Evolutionary conservation across 2,113 vertebrate species (phyloP).

Genomic region (Gallinago paraguaiae): DNA sequence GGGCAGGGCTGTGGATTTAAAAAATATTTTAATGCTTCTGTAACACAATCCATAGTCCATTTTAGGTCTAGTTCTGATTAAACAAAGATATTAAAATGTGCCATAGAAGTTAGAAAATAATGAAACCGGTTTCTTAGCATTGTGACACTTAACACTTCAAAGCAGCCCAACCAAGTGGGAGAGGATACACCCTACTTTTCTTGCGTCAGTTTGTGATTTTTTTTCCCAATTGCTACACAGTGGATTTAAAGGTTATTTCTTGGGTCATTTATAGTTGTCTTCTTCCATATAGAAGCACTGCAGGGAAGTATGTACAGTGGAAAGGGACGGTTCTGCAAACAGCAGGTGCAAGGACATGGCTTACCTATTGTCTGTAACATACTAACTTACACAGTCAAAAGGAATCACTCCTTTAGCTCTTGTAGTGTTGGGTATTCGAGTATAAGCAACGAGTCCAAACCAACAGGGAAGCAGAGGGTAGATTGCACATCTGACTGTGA

Average conservation of each 20-base stretch:
- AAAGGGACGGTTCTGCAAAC: not conserved
- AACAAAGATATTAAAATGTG: not conserved
- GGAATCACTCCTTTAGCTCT: not conserved
- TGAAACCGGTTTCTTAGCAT: not conserved
- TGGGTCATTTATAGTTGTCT: not conserved
- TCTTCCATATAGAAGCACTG: not conserved
- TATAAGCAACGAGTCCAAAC: conserved; percentile 17
- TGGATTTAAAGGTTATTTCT: not conserved
- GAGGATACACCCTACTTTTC: not conserved
- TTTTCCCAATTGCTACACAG: not conserved
- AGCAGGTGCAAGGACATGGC: not conserved
- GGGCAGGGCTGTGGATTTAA: not conserved
- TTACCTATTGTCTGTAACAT: not conserved
- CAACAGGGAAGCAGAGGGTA: conserved; percentile 1
- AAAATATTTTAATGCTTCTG: not conserved
- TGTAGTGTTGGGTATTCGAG: not conserved
- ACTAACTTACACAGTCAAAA: not conserved
- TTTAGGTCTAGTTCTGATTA: not conserved
- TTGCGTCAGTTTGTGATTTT: not conserved
- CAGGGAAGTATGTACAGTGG: not conserved
- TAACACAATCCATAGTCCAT: not conserved
- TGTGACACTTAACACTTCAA: not conserved
- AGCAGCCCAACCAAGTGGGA: not conserved
- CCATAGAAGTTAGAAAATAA: not conserved
- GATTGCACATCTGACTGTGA: conserved; percentile 45